A percentile compares a stretch with the other conserved stretches of the same genome.
These are phyloP conservation scores for Nansenia antarctica DNA, from an alignment of 2,113 vertebrate genomes.

Conservation along the genomic window DNA sequence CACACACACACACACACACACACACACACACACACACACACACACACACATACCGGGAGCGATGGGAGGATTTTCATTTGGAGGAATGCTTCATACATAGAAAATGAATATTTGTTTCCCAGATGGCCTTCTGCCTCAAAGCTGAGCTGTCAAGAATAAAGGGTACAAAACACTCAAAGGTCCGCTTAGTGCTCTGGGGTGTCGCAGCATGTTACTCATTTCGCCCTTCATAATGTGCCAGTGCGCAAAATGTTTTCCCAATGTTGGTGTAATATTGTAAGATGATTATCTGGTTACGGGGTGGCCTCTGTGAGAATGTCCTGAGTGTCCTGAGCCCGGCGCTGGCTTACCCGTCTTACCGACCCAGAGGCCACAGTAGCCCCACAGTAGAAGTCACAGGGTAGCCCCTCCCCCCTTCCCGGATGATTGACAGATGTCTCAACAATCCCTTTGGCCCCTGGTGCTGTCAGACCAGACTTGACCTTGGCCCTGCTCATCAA, in stretches of 20 bases:
- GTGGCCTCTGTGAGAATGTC: slow-evolving; percentile 67
- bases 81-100: no score
- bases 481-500: slow-evolving; percentile 64
- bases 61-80: not conserved
- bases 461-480: slow-evolving; percentile 36
- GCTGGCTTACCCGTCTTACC: slow-evolving; percentile 49
- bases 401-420: slow-evolving; percentile 36
- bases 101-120: no score
- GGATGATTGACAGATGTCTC: slow-evolving; percentile 77
- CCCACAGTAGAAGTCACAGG: no score
- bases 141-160: not conserved
- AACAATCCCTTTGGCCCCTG: slow-evolving; percentile 66
- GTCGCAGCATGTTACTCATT: slow-evolving; percentile 22
- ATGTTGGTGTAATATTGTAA: slow-evolving; percentile 59
- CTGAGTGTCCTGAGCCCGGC: slow-evolving; percentile 36
- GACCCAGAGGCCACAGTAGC: slow-evolving; percentile 61
- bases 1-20: not conserved
- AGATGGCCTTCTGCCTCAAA: not conserved
- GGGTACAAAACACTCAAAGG: slow-evolving; percentile 15
- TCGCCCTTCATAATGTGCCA: slow-evolving; percentile 42
- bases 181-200: slow-evolving; percentile 8
- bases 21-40: not conserved
- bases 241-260: slow-evolving; percentile 61
- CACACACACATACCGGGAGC: not conserved
- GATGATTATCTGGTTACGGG: slow-evolving; percentile 67